These are phyloP conservation scores for Acanthurus tractus DNA, from an alignment of 2,797 vertebrate genomes.

Conservation along the genomic window DNA sequence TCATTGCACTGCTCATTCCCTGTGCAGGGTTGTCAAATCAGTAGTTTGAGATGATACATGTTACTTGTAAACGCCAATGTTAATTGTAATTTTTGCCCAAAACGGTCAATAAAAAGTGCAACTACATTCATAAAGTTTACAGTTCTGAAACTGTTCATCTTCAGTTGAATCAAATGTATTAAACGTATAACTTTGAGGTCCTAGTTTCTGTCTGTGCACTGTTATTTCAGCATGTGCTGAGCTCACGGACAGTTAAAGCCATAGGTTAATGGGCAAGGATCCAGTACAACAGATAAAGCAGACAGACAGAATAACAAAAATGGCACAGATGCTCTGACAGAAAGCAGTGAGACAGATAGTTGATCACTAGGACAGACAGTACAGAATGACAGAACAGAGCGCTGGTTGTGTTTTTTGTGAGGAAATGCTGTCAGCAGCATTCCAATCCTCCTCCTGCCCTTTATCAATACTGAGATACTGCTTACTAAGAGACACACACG, in stretches of 20 bases:
- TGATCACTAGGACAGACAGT: conserved; percentile 44
- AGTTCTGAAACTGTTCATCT: background rate
- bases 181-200: background rate
- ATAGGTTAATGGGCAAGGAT: conserved; percentile 10
- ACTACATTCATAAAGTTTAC: background rate
- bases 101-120: background rate
- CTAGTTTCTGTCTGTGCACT: background rate
- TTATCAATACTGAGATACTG: conserved; percentile 53
- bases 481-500: background rate
- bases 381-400: conserved; percentile 64
- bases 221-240: background rate
- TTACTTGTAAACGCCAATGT: background rate
- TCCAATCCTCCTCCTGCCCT: conserved; percentile 70
- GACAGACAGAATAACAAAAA: conserved; percentile 32
- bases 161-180: background rate
- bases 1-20: conserved; percentile 36
- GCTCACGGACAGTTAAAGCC: conserved; percentile 36
- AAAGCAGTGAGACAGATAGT: conserved; percentile 8
- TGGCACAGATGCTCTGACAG: conserved; percentile 16
- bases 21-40: conserved; percentile 25
- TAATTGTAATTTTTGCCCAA: background rate
- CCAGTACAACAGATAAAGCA: conserved; percentile 52
- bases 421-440: conserved; percentile 60
- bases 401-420: conserved; percentile 61
- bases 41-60: conserved; percentile 28